Percentiles rank a stretch among this genome's conserved stretches.
Conservation (phyloP, 2,797 vertebrate species). For the Platyrinchus mystaceus region DNA sequence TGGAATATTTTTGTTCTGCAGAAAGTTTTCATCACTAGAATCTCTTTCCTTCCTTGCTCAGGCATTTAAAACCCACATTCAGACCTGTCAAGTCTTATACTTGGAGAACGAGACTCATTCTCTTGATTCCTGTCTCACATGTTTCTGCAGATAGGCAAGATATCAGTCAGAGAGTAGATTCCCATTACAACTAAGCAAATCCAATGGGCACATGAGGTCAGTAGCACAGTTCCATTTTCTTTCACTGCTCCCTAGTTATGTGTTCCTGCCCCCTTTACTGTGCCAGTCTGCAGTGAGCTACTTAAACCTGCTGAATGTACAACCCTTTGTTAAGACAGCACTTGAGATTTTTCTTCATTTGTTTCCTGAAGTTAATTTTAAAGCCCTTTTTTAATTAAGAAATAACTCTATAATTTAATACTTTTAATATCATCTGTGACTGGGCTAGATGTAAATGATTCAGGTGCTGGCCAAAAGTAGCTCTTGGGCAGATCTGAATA, state of each 20-base stretch:
- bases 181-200: not conserved
- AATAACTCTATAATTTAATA: not conserved
- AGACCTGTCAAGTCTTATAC: conserved; percentile 8
- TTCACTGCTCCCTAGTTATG: not conserved
- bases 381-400: not conserved
- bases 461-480: not conserved
- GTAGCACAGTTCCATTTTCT: not conserved
- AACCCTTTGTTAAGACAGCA: not conserved
- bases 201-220: not conserved
- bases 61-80: conserved; percentile 1
- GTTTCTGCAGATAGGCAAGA: conserved; percentile 7
- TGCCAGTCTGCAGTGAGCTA: not conserved
- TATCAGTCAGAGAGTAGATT: conserved; percentile 1
- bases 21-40: not conserved
- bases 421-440: not conserved
- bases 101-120: not conserved
- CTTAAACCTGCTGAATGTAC: not conserved
- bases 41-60: not conserved
- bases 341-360: not conserved
- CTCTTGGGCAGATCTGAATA: not conserved
- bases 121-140: not conserved
- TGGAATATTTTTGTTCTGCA: conserved; percentile 1
- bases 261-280: not conserved
- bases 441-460: not conserved
- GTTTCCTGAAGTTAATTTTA: not conserved